phyloP scores from a whole-genome alignment of 2,888 invertebrate genomes.

The Troglohyphantes excavatus region DNA sequence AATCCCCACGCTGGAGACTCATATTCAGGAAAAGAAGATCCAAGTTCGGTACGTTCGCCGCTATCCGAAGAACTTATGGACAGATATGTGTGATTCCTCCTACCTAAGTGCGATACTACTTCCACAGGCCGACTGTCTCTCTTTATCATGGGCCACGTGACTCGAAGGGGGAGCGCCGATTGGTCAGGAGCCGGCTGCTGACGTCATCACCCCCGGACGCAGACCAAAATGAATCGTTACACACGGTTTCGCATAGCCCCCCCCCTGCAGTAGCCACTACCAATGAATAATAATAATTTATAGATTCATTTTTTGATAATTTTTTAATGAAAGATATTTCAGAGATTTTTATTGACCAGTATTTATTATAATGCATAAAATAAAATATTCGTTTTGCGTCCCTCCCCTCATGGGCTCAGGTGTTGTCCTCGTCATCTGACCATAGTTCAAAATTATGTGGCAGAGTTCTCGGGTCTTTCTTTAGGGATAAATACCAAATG shows the following conservation, averaged over 20 bases:
- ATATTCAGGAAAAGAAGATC: conserved; percentile 13
- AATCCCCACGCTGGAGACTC: neutral
- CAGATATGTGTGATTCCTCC: conserved; percentile 26
- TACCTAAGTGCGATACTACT: conserved; percentile 47
- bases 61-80: conserved; percentile 34
- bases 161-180: conserved; percentile 40
- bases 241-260: neutral
- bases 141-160: conserved; percentile 63
- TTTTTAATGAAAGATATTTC: neutral
- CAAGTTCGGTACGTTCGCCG: neutral
- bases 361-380: too few species aligned
- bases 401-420: too few species aligned
- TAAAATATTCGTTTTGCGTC: too few species aligned
- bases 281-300: conserved; percentile 42
- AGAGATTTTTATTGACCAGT: too few species aligned
- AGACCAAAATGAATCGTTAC: conserved; percentile 75
- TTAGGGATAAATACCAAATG: too few species aligned
- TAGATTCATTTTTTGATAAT: neutral
- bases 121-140: conserved; percentile 51
- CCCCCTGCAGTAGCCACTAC: conserved; percentile 46
- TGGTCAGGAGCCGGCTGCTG: conserved; percentile 58
- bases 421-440: too few species aligned
- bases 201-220: conserved; percentile 72
- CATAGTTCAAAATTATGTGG: too few species aligned
- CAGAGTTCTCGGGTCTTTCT: too few species aligned